Evolutionary conservation across 2,797 vertebrate genomes (phyloP), one percentile per base, ranked within the genome.

Genomic region (Adelosebastes latens): DNA sequence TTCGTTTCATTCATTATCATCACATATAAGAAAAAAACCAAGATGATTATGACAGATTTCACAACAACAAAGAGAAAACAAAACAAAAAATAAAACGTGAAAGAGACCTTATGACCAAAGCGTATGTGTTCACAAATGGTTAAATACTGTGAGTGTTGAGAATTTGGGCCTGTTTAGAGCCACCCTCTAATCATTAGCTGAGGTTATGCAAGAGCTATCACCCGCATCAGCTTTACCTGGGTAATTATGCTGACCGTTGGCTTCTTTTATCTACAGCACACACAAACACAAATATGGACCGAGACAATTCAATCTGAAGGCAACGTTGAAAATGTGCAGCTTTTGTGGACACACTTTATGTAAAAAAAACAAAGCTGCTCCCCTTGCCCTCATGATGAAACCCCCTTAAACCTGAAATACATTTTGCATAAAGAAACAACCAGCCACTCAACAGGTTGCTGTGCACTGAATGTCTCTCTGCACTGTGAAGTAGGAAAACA

Each of bases 191-290:
- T 91, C 86, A 93, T 94, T 93, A 90, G 89, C 89, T 65, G 83
- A 72, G 65, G 78, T 93, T 93, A 87, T 82, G 88, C 88, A 94
- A 94, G 81, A 86, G 73, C 64, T 79, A 77, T 88, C 88, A 84
- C 89, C 87, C 87, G 83, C 84, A 88, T 85, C 83, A 82, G 80
- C 83, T 80, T 72, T 80, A 92, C 91, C 72, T 52, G 75, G 77
- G 80, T 83, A 76, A 92, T 91, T 83, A 80, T 78, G 85, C 91
- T 93, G 92, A 94, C 85, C 75, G 76, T 87, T 92, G 90, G 83
- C 86, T 91, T 85, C 79, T 90, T 83, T 92, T 93, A 94, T 92
- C 89, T 32, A 8, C 4, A 32, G 32, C 66, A 7, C 75, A 71
- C 68, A 75, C 82, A 88, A 29, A 83, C 61, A 72, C 85, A 78